These are phyloP conservation scores for Antheraea pernyi DNA, from an alignment of 1,140 invertebrate species.

Conservation along the genomic window DNA sequence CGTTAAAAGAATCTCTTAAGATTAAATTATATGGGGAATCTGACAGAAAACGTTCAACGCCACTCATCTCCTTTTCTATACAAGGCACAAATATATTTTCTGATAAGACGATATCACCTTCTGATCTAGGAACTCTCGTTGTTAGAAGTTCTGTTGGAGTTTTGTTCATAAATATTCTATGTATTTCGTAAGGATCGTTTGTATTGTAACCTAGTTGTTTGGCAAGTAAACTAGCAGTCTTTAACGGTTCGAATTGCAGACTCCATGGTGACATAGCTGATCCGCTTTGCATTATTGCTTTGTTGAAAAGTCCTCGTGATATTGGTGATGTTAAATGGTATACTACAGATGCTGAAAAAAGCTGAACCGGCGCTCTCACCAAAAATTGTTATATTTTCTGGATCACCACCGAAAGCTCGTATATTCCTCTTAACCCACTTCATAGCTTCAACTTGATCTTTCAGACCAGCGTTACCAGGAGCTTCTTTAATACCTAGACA, in stretches of 20 bases:
- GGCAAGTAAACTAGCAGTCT: slow-evolving; percentile 44
- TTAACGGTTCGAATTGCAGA: slow-evolving; percentile 51
- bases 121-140: slow-evolving; percentile 44
- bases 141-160: slow-evolving; percentile 41
- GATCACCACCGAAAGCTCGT: slow-evolving; percentile 65
- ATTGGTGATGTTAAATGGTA: slow-evolving; percentile 63
- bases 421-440: slow-evolving; percentile 80
- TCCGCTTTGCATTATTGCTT: slow-evolving; percentile 83
- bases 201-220: slow-evolving; percentile 44
- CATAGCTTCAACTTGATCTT: slow-evolving; percentile 79
- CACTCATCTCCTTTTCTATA: slow-evolving; percentile 40
- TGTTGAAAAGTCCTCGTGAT: slow-evolving; percentile 57
- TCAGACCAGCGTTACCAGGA: slow-evolving; percentile 80
- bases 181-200: slow-evolving; percentile 53
- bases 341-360: slow-evolving; percentile 54
- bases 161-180: slow-evolving; percentile 44
- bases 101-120: slow-evolving; percentile 49
- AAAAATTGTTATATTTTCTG: slow-evolving; percentile 64
- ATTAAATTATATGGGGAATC: slow-evolving; percentile 55
- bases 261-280: slow-evolving; percentile 54
- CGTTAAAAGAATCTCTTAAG: slow-evolving; percentile 36
- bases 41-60: slow-evolving; percentile 40
- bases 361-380: slow-evolving; percentile 70
- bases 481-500: slow-evolving; percentile 79
- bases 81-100: slow-evolving; percentile 66